These are phyloP conservation scores for Cherax destructor DNA, from an alignment of 1,140 invertebrate species.

Conservation along the genomic window DNA sequence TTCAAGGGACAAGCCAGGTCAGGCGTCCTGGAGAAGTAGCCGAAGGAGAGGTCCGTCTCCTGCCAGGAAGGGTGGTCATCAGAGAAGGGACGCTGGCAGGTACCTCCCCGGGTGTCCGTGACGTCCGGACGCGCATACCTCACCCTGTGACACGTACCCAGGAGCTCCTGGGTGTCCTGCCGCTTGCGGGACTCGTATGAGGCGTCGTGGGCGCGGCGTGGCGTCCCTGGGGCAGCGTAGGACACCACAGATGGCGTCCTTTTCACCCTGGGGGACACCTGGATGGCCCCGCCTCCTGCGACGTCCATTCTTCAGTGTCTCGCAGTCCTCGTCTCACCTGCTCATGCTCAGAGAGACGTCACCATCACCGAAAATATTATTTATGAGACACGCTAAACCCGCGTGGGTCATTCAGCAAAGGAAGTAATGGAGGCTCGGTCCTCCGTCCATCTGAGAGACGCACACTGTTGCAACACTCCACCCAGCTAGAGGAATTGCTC, in stretches of 20 bases:
- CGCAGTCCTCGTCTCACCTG: no score
- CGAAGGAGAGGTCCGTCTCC: constrained; percentile 20
- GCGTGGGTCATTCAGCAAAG: no score
- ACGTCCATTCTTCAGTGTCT: neutral
- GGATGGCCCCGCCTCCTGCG: no score
- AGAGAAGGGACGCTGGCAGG: neutral
- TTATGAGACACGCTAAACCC: no score
- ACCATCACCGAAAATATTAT: no score
- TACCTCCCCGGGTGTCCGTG: neutral
- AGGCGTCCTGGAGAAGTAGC: neutral
- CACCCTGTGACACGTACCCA: constrained; percentile 4
- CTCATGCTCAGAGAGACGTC: no score
- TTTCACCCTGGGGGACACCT: neutral
- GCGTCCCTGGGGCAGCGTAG: neutral
- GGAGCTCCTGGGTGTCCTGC: neutral
- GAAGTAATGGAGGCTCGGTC: no score
- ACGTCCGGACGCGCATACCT: constrained; percentile 8
- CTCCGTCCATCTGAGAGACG: no score
- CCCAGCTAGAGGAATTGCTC: no score
- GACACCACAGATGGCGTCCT: neutral
- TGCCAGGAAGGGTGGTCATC: neutral
- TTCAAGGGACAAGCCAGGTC: neutral
- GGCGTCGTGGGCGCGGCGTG: neutral
- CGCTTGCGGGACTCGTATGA: neutral
- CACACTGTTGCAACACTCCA: no score